phyloP scores from a whole-genome alignment of 2,797 vertebrate species.

The Neopelma chrysocephalum region DNA sequence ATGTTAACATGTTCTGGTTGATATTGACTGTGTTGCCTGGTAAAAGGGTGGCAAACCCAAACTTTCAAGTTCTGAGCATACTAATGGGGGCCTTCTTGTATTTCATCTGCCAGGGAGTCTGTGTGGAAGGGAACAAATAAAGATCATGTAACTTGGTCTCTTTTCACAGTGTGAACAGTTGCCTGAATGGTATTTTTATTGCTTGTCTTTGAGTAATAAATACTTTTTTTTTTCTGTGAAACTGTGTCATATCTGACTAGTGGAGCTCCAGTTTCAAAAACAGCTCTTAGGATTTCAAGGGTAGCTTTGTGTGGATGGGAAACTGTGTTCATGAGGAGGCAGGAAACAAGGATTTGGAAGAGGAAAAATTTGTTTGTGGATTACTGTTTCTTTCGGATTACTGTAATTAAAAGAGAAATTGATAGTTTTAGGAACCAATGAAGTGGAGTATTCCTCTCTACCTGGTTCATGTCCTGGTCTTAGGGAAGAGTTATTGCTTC shows the following conservation, averaged over 20 bases:
- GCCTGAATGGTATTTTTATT: neutral
- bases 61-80: neutral
- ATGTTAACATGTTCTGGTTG: neutral
- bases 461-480: neutral
- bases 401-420: neutral
- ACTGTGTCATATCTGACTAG: neutral
- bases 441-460: neutral
- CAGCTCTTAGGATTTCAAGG: neutral
- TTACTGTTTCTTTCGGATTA: neutral
- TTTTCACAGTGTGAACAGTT: constrained; percentile 10
- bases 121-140: neutral
- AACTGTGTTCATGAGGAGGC: neutral
- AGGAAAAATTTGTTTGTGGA: neutral
- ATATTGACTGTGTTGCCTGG: neutral
- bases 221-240: neutral
- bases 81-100: neutral
- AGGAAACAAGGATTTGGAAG: neutral
- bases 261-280: neutral
- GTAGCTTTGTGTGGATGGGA: neutral
- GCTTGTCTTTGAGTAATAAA: neutral
- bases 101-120: neutral
- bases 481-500: neutral
- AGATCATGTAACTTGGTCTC: neutral
- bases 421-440: neutral
- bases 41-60: neutral